A percentile compares a stretch with the other conserved stretches of the same genome.
These are phyloP conservation scores for Hypselothyrea guttata DNA, from an alignment of 2,888 invertebrate species.

Conservation along the genomic window DNA sequence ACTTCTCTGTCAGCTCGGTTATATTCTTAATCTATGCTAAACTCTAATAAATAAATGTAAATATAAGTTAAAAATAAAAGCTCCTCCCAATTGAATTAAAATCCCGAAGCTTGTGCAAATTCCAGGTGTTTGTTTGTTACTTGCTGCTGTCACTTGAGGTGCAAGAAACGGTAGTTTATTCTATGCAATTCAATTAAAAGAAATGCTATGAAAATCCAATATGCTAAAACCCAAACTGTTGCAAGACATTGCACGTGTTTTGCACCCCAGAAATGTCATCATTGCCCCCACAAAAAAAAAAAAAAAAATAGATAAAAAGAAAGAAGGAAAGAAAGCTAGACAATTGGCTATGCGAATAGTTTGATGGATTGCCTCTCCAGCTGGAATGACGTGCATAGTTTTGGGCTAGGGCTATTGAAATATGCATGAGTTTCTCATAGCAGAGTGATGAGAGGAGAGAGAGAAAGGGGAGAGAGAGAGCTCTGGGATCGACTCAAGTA, in stretches of 20 bases:
- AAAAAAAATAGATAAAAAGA: slow-evolving; percentile 17
- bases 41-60: too few species aligned
- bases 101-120: too few species aligned
- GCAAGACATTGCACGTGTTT: slow-evolving; percentile 60
- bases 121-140: slow-evolving; percentile 6
- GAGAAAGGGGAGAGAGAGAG: background rate
- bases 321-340: slow-evolving; percentile 19
- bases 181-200: slow-evolving; percentile 32
- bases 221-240: slow-evolving; percentile 52
- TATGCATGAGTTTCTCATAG: slow-evolving; percentile 64
- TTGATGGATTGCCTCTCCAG: slow-evolving; percentile 32
- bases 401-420: slow-evolving; percentile 48
- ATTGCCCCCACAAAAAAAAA: slow-evolving; percentile 13
- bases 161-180: slow-evolving; percentile 52
- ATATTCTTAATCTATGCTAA: too few species aligned
- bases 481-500: background rate
- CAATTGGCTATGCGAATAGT: slow-evolving; percentile 46
- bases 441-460: too few species aligned
- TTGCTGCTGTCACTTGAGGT: slow-evolving; percentile 26
- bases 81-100: too few species aligned
- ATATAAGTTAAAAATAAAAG: too few species aligned
- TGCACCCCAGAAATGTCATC: slow-evolving; percentile 36
- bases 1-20: too few species aligned
- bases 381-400: slow-evolving; percentile 60
- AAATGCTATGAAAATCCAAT: slow-evolving; percentile 48